Evolutionary conservation across 2,888 invertebrate genomes (phyloP).

Genomic region (Tachystola acroxantha): DNA sequence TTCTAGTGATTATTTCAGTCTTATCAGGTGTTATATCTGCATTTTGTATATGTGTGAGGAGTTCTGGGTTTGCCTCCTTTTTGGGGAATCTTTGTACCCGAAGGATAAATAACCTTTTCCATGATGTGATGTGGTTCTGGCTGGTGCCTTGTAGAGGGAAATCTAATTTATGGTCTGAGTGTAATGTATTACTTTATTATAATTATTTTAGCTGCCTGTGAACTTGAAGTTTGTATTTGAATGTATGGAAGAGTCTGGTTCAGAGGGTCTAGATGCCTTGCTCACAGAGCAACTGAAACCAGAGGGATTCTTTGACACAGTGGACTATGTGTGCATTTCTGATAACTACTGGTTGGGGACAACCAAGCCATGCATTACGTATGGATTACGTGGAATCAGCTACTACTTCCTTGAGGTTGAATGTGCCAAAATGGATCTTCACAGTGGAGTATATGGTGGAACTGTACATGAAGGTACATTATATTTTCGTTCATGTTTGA

Average conservation of each 20-base stretch:
- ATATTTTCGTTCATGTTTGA: conserved; percentile 18
- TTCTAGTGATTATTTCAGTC: too few relatives aligned
- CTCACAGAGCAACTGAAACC: conserved; percentile 75
- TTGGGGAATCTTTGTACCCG: too few relatives aligned
- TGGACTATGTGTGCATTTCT: conserved; percentile 97
- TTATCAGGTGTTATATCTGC: too few relatives aligned
- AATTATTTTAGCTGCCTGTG: conserved; percentile 83
- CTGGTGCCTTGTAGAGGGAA: too few relatives aligned
- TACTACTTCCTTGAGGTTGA: conserved; percentile 94
- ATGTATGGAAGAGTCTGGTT: conserved; percentile 99
- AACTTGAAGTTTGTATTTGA: conserved; percentile 95
- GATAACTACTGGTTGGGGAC: conserved; percentile 99
- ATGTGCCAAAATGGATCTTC: conserved; percentile 94
- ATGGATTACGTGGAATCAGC: conserved; percentile 95
- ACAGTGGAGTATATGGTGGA: conserved; percentile 97
- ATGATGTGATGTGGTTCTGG: too few relatives aligned
- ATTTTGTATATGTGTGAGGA: too few relatives aligned
- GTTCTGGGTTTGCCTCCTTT: too few relatives aligned
- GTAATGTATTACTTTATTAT: too few relatives aligned
- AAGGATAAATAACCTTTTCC: too few relatives aligned
- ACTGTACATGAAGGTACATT: conserved; percentile 87
- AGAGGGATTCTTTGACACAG: conserved; percentile 87
- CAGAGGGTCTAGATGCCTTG: conserved; percentile 95
- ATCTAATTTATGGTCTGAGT: too few relatives aligned
- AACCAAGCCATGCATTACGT: conserved; percentile 97